phyloP scores from a whole-genome alignment of 2,797 vertebrate genomes.

The Ispidina picta region DNA sequence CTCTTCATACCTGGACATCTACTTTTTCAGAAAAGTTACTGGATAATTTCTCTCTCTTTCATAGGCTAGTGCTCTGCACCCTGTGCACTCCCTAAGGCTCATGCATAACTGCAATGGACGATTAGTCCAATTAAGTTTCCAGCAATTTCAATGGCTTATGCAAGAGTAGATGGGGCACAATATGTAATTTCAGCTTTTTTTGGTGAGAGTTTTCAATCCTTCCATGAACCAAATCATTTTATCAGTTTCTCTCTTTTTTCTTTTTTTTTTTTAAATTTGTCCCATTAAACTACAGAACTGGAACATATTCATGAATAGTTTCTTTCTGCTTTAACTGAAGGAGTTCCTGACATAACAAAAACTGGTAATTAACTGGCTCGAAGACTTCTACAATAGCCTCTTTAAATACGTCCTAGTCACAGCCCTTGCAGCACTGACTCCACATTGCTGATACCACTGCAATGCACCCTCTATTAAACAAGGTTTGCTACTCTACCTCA shows the following conservation, averaged over 20 bases:
- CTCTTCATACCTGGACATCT: conserved; percentile 20
- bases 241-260: conserved; percentile 67
- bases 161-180: conserved; percentile 62
- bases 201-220: conserved; percentile 66
- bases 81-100: conserved; percentile 21
- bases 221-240: conserved; percentile 76
- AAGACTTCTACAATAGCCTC: conserved; percentile 79
- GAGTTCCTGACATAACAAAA: conserved; percentile 84
- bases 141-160: conserved; percentile 61
- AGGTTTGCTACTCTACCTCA: neutral
- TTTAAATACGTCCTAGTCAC: conserved; percentile 74
- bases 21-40: neutral
- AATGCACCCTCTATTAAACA: conserved; percentile 58
- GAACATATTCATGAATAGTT: conserved; percentile 82
- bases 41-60: conserved; percentile 22
- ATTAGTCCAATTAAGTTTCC: conserved; percentile 72
- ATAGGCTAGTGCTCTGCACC: conserved; percentile 22
- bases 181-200: conserved; percentile 77
- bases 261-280: conserved; percentile 59
- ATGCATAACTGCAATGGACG: conserved; percentile 60
- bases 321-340: conserved; percentile 80
- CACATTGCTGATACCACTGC: conserved; percentile 65
- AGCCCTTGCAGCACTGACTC: conserved; percentile 32
- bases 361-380: conserved; percentile 80
- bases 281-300: conserved; percentile 82